Conservation (phyloP, 35 echinoderm and acorn worm genomes). For the Lytechinus variegatus region DNA sequence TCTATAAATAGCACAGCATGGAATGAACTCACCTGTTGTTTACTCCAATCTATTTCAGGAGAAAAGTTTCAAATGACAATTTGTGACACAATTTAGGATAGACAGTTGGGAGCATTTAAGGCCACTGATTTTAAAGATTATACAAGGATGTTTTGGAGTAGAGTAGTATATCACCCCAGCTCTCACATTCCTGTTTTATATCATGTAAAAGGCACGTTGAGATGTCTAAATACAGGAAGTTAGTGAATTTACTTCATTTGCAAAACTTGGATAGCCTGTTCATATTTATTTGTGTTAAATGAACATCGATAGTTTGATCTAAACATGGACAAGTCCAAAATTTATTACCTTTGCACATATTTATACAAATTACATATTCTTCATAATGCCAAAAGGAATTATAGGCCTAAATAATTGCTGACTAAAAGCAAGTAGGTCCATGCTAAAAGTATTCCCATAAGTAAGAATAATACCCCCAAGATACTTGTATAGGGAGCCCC, state of each 20-base stretch:
- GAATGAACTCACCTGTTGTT: conserved; percentile 34
- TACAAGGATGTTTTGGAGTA: not conserved
- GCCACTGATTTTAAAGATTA: not conserved
- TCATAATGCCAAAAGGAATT: no score
- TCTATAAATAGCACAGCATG: not conserved
- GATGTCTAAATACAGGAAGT: not conserved
- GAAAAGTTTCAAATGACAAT: not conserved
- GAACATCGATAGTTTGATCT: no score
- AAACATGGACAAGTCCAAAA: no score
- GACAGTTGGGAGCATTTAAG: not conserved
- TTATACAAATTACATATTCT: no score
- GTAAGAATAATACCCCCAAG: no score
- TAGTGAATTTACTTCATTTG: not conserved
- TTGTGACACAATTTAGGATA: not conserved
- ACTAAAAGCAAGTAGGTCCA: no score
- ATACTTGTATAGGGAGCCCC: no score
- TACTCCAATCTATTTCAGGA: not conserved
- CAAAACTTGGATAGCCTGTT: no score
- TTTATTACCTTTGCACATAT: no score
- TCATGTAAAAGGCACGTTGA: not conserved
- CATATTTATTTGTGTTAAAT: no score
- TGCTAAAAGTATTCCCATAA: no score
- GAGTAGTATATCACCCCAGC: not conserved
- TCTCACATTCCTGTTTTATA: not conserved
- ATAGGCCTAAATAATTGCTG: no score